These are phyloP conservation scores for Hydrophis major DNA, from an alignment of 2,797 vertebrate genomes.

Conservation along the genomic window DNA sequence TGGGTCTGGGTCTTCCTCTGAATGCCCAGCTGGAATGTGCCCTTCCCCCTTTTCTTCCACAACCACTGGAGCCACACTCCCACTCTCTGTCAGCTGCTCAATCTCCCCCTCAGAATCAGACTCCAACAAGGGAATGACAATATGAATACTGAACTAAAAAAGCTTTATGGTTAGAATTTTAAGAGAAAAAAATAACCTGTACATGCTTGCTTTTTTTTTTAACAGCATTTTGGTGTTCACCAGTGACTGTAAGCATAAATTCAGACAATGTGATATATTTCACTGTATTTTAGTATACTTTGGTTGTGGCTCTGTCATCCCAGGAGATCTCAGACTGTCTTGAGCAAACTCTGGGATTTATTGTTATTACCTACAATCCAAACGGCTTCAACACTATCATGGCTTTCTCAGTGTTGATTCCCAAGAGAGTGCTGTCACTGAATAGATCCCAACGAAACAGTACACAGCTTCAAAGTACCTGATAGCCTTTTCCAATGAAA, in stretches of 20 bases:
- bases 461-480: not conserved
- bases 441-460: not conserved
- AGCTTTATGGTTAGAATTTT: not conserved
- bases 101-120: too few species aligned
- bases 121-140: too few species aligned
- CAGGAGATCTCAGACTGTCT: not conserved
- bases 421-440: not conserved
- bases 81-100: too few species aligned
- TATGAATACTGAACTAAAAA: not conserved
- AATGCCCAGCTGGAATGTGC: too few species aligned
- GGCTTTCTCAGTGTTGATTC: not conserved
- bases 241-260: not conserved
- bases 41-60: too few species aligned
- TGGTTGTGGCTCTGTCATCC: not conserved
- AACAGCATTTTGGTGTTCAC: not conserved
- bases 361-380: not conserved
- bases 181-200: not conserved
- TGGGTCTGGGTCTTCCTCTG: too few species aligned
- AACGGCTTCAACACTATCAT: not conserved
- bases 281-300: not conserved
- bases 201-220: not conserved
- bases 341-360: slow-evolving; percentile 3
- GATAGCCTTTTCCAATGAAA: not conserved
- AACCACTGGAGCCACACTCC: too few species aligned
- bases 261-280: not conserved